Evolutionary conservation across 2,113 vertebrate species (phyloP).

Genomic region (Archilochus colubris): DNA sequence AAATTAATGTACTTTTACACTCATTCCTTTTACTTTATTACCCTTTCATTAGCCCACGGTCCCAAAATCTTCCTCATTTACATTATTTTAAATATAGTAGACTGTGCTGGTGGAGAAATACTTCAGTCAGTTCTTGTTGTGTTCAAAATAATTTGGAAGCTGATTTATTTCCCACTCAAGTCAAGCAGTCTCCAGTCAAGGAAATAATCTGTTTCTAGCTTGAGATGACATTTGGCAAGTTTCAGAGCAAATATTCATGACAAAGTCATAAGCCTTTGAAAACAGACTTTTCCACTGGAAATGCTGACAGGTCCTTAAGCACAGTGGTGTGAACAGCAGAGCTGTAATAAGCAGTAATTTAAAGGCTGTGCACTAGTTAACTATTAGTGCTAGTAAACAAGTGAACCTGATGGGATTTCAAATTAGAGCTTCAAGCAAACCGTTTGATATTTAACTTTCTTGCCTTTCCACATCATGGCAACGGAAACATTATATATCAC

Average conservation of each 20-base stretch:
- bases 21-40: not conserved
- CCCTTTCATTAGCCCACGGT: not conserved
- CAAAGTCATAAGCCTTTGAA: conserved; percentile 54
- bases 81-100: not conserved
- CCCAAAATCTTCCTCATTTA: not conserved
- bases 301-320: conserved; percentile 62
- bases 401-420: conserved; percentile 72
- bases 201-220: conserved; percentile 23
- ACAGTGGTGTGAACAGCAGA: conserved; percentile 46
- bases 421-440: conserved; percentile 66
- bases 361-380: conserved; percentile 52
- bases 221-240: conserved; percentile 41
- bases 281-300: conserved; percentile 43
- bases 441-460: conserved; percentile 43
- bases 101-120: not conserved
- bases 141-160: not conserved
- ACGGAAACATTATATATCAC: not conserved
- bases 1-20: not conserved
- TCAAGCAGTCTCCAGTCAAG: not conserved
- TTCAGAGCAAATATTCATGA: conserved; percentile 31
- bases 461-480: conserved; percentile 43
- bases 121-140: not conserved
- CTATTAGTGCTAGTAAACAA: conserved; percentile 72
- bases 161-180: not conserved
- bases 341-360: conserved; percentile 56